Percentiles rank a stretch among this genome's conserved stretches.
These are phyloP conservation scores for Dasypogon diadema DNA, from an alignment of 2,888 invertebrate genomes.

Conservation along the genomic window DNA sequence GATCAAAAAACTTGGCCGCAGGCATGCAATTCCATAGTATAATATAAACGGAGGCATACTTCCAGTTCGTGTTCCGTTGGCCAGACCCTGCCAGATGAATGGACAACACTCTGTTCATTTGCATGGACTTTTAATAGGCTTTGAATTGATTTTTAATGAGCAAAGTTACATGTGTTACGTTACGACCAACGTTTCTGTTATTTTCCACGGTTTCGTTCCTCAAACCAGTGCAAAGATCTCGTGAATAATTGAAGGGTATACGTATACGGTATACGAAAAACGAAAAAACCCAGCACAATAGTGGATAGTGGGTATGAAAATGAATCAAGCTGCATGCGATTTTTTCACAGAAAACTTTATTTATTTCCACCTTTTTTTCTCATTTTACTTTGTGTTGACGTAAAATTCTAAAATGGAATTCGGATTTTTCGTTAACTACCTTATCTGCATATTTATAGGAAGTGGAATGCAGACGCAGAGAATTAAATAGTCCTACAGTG, in stretches of 20 bases:
- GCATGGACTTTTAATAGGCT: constrained; percentile 53
- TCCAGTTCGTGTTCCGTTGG: constrained; percentile 10
- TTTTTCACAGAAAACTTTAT: constrained; percentile 25
- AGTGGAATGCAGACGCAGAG: constrained; percentile 19
- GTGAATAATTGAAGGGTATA: constrained; percentile 23
- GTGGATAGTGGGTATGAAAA: too few species aligned
- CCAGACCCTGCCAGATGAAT: constrained; percentile 4
- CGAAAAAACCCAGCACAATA: constrained; percentile 20
- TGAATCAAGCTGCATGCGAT: constrained; percentile 33
- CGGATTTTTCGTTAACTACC: constrained; percentile 32
- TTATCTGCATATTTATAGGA: constrained; percentile 39
- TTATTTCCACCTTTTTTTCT: constrained; percentile 31
- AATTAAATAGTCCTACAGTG: background rate
- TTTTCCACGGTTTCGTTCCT: constrained; percentile 3
- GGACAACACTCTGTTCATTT: constrained; percentile 43
- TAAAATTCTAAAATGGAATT: constrained; percentile 40
- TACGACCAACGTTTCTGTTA: background rate
- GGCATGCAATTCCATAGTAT: constrained; percentile 16
- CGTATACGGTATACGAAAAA: too few species aligned
- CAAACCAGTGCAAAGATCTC: constrained; percentile 15
- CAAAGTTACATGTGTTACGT: constrained; percentile 13
- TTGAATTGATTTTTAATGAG: constrained; percentile 55
- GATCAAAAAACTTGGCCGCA: constrained; percentile 17
- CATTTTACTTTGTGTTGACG: constrained; percentile 6
- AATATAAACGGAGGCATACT: background rate